phyloP scores from a whole-genome alignment of 2,888 invertebrate species.

The Volucella inanis region DNA sequence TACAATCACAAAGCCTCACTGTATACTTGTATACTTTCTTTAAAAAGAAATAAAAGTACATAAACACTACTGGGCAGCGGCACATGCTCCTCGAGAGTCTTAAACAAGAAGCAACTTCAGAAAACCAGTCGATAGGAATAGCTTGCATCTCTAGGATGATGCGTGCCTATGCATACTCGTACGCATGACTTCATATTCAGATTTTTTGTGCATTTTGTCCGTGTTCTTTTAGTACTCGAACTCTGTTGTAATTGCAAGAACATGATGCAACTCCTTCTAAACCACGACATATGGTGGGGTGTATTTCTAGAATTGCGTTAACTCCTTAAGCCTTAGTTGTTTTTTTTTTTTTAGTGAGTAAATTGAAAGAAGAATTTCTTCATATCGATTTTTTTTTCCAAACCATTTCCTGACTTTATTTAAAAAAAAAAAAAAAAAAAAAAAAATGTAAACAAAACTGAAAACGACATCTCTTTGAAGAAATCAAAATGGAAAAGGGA shows the following conservation, averaged over 20 bases:
- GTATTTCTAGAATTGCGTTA: slow-evolving; percentile 48
- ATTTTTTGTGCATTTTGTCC: slow-evolving; percentile 55
- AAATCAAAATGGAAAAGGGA: slow-evolving; percentile 10
- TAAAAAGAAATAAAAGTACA: slow-evolving; percentile 14
- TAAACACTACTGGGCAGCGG: background rate
- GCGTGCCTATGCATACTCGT: background rate
- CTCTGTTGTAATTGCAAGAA: slow-evolving; percentile 52
- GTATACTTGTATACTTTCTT: slow-evolving; percentile 43
- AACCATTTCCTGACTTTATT: no score
- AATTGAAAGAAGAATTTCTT: no score
- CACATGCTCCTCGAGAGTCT: no score
- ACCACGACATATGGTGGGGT: slow-evolving; percentile 22
- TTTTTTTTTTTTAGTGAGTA: slow-evolving; percentile 15
- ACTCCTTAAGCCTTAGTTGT: background rate
- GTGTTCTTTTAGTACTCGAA: no score
- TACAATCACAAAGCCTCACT: slow-evolving; percentile 33
- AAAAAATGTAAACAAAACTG: slow-evolving; percentile 59
- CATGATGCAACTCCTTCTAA: slow-evolving; percentile 63
- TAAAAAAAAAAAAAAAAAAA: no score
- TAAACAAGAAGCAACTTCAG: no score
- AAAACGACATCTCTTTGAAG: slow-evolving; percentile 6
- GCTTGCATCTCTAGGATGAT: background rate
- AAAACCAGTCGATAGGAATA: no score
- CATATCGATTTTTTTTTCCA: no score
- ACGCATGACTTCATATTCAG: slow-evolving; percentile 29